phyloP scores from a whole-genome alignment of 64 coral and sea anemone genomes.

The Acropora yongei region DNA sequence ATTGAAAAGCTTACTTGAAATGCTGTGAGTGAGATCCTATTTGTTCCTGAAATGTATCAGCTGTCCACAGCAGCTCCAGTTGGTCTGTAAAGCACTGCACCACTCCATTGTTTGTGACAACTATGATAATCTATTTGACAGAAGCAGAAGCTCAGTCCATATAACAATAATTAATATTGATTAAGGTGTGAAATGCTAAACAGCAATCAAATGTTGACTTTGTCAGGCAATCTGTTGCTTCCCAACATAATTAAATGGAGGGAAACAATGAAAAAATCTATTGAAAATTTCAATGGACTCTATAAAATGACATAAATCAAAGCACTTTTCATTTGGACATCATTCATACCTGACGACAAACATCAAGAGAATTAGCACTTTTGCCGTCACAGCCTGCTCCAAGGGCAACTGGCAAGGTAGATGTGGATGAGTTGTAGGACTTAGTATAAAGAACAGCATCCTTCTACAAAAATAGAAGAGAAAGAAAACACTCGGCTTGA shows the following conservation, averaged over 20 bases:
- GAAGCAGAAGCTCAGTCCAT: background rate
- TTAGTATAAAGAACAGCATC: constrained; percentile 5
- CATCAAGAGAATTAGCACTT: background rate
- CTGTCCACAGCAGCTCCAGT: constrained; percentile 53
- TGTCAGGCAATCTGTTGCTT: too few species aligned
- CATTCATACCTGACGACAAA: constrained; percentile 28
- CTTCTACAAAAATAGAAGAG: background rate
- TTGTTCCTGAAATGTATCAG: constrained; percentile 18
- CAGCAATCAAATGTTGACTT: too few species aligned
- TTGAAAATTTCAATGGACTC: too few species aligned
- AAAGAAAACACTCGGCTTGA: too few species aligned
- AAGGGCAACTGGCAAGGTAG: constrained; percentile 22
- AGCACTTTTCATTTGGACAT: background rate
- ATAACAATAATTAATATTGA: too few species aligned
- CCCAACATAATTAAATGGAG: too few species aligned
- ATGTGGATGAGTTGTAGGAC: background rate
- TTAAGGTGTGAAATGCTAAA: too few species aligned
- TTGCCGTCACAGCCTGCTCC: constrained; percentile 29
- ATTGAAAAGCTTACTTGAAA: constrained; percentile 55
- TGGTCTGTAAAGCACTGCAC: constrained; percentile 59
- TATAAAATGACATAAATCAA: too few species aligned
- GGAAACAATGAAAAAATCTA: too few species aligned
- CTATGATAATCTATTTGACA: constrained; percentile 48
- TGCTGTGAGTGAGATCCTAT: background rate
- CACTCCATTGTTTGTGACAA: constrained; percentile 63